Percentiles rank a stretch among this genome's conserved stretches.
phyloP scores from a whole-genome alignment of 2,113 vertebrate genomes.

The Leptosomus discolor region DNA sequence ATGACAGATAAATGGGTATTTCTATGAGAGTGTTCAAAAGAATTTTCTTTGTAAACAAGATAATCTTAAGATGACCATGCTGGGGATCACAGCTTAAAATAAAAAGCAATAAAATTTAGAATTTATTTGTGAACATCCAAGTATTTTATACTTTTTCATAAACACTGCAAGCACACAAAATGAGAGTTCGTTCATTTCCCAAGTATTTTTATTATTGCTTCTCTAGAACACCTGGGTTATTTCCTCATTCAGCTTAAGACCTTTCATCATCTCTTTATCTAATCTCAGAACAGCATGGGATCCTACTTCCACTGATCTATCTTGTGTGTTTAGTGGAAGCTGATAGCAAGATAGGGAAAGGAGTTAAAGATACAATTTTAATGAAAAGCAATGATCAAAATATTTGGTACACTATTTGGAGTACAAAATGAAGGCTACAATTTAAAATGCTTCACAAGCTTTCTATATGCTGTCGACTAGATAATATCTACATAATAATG shows the following conservation, averaged over 20 bases:
- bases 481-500: neutral
- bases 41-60: slow-evolving; percentile 4
- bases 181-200: slow-evolving; percentile 3
- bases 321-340: neutral
- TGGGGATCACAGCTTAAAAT: neutral
- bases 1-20: neutral
- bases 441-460: neutral
- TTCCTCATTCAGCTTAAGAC: slow-evolving; percentile 9
- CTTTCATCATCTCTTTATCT: slow-evolving; percentile 44
- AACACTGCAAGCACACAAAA: neutral
- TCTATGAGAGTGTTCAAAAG: neutral
- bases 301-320: slow-evolving; percentile 13
- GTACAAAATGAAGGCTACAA: neutral
- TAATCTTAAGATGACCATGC: neutral
- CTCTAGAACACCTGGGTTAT: slow-evolving; percentile 17
- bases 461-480: neutral
- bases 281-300: slow-evolving; percentile 6
- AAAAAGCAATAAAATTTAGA: neutral
- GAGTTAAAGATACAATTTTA: neutral
- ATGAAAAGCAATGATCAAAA: slow-evolving; percentile 18
- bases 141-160: slow-evolving; percentile 22
- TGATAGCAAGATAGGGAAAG: neutral
- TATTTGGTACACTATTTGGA: neutral
- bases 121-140: neutral
- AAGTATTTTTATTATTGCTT: slow-evolving; percentile 9